Base-by-base conservation (phyloP, 2,888 invertebrate species). In the Chesias legatella region DNA sequence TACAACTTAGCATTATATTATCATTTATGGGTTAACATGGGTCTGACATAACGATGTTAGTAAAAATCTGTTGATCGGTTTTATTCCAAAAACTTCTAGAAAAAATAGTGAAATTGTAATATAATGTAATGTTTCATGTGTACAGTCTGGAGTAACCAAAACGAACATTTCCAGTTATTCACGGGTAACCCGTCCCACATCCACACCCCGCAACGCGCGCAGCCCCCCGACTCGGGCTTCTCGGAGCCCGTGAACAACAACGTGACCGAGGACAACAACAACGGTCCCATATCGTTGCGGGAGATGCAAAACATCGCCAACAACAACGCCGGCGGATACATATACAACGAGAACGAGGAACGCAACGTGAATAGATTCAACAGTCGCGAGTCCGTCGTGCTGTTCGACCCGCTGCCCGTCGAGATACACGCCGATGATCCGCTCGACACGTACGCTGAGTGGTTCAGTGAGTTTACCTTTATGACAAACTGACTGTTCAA, bases 221-320 rank as follows among this genome's bases (percentile, higher is more conserved):
- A 78, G 38, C 82, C 80, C 8, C 80, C 84, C 32, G 86, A 85
- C 54, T 78, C 84, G 1, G 85, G 81, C 25, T 81, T 85, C 76
- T 76, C 78, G 1, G 86, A 85, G 58, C 80, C 85, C 9, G 79
- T 58, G 48, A 84, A 82, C 74, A 85, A 85, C 69, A 85, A 84
- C 66, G 71, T 82, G 60, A 73, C 70, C 60, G 89, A 89, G 53
- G 89, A 89, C 71, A 90, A 90, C 72, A 90, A 90, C 75, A 90
- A 90, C 60, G 89, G 89, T 0, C 89, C 89, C 20, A 89, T 90
- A 51, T 90, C 90, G 9, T 67, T 86, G 36, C 83, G 88, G 10
- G 89, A 90, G 68, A 81, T 90, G 82, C 89, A 90, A 72, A 90
- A 90, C 70, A 90, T 90, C 56, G 89, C 88, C 46, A 90, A 90